phyloP scores from a whole-genome alignment of 1,140 invertebrate genomes.

The Cotesia glomerata region DNA sequence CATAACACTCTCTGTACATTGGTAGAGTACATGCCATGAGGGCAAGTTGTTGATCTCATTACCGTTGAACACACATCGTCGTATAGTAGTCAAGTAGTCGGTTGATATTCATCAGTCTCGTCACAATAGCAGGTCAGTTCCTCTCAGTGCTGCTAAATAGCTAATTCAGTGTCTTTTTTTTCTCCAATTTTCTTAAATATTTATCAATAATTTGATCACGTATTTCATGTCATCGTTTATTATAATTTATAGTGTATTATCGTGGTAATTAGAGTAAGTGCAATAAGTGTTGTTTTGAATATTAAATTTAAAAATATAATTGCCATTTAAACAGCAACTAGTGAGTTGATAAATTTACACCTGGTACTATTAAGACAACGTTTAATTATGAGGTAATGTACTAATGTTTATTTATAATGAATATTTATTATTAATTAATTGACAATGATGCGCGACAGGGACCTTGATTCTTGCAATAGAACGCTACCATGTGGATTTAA shows the following conservation, averaged over 20 bases:
- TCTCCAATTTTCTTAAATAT: too few species aligned
- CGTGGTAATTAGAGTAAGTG: too few species aligned
- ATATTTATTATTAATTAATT: background rate
- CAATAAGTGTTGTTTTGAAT: background rate
- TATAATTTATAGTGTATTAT: too few species aligned
- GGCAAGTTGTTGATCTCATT: slow-evolving; percentile 1
- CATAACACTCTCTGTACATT: background rate
- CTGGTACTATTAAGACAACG: background rate
- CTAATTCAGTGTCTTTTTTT: too few species aligned
- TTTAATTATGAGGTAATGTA: background rate
- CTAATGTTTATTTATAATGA: slow-evolving; percentile 2
- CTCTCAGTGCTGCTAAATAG: background rate
- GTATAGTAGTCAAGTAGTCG: too few species aligned
- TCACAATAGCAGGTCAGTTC: background rate
- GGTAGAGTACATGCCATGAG: background rate
- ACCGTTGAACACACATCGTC: background rate
- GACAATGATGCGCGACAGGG: background rate
- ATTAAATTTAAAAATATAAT: background rate
- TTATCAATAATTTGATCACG: too few species aligned
- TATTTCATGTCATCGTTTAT: too few species aligned
- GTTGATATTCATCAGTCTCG: background rate
- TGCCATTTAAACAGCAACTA: too few species aligned
- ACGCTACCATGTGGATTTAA: background rate
- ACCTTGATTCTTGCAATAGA: background rate
- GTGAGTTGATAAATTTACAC: background rate